Conservation (phyloP, 2,113 vertebrate species). For the Phaethornis superciliosus region DNA sequence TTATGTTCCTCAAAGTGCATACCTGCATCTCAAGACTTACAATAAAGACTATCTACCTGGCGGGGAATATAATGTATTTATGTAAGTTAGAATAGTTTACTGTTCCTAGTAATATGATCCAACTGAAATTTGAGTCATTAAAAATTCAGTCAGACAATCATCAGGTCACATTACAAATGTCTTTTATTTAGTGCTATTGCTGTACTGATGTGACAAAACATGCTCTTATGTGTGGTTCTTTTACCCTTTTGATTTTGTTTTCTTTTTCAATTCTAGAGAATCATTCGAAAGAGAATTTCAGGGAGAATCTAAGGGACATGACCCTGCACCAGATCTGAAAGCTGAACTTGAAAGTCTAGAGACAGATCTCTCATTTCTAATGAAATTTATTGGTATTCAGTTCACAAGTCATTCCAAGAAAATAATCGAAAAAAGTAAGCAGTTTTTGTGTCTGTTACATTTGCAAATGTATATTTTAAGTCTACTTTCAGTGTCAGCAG, state of each 20-base stretch:
- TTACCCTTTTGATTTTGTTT: background rate
- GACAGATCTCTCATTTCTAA: constrained; percentile 77
- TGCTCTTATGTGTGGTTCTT: background rate
- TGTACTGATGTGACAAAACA: background rate
- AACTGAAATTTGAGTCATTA: background rate
- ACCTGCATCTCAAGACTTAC: background rate
- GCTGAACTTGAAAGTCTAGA: constrained; percentile 76
- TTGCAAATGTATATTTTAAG: background rate
- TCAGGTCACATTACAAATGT: background rate
- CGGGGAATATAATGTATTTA: background rate
- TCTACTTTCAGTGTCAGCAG: background rate
- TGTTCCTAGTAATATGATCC: background rate
- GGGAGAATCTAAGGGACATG: background rate
- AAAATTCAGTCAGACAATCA: background rate
- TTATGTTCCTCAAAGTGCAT: accelerated
- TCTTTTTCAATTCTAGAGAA: constrained; percentile 62
- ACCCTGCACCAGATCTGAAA: constrained; percentile 57
- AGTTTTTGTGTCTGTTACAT: background rate
- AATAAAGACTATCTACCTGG: background rate
- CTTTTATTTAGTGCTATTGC: background rate
- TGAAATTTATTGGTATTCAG: constrained; percentile 78
- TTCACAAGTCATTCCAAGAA: constrained; percentile 78
- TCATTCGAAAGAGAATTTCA: background rate
- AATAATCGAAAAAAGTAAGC: constrained; percentile 80
- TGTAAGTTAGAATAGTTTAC: background rate